Conservation (phyloP, 2,113 vertebrate genomes). For the Gracilinanus agilis region DNA sequence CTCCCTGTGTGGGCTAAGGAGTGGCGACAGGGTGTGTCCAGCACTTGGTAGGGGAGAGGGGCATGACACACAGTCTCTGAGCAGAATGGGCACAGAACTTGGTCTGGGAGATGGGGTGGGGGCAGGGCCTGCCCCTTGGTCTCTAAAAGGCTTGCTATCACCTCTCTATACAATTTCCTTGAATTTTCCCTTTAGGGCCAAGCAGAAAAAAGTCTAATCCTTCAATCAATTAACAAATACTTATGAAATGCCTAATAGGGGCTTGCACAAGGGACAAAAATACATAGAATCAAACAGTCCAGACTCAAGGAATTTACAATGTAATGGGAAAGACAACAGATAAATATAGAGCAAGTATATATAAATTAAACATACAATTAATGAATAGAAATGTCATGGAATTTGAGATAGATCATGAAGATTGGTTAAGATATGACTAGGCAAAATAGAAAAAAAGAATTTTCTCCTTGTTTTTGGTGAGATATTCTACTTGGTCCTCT, state of each 20-base stretch:
- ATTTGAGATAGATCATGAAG: not conserved
- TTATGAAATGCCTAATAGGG: not conserved
- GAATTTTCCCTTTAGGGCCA: not conserved
- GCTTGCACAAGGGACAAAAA: not conserved
- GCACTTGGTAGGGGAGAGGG: too few relatives aligned
- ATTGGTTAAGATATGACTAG: not conserved
- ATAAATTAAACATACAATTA: not conserved
- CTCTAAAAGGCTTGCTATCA: too few relatives aligned
- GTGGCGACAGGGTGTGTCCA: too few relatives aligned
- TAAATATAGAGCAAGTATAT: not conserved
- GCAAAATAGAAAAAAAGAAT: not conserved
- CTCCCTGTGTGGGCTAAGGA: too few relatives aligned
- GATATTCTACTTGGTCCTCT: not conserved
- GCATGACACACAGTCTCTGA: too few relatives aligned
- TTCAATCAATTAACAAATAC: not conserved
- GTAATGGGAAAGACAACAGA: not conserved
- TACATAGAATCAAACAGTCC: not conserved
- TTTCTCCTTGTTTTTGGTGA: not conserved
- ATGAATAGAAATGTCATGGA: not conserved
- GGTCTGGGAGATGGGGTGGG: too few relatives aligned
- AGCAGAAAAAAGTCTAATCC: not conserved
- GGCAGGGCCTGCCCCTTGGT: too few relatives aligned
- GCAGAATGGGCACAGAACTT: too few relatives aligned
- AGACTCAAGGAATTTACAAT: not conserved
- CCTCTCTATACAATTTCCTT: not conserved